A percentile compares a stretch with the other conserved stretches of the same genome.
Evolutionary conservation across 2,113 vertebrate genomes (phyloP).

Genomic region (Stegostoma tigrinum): DNA sequence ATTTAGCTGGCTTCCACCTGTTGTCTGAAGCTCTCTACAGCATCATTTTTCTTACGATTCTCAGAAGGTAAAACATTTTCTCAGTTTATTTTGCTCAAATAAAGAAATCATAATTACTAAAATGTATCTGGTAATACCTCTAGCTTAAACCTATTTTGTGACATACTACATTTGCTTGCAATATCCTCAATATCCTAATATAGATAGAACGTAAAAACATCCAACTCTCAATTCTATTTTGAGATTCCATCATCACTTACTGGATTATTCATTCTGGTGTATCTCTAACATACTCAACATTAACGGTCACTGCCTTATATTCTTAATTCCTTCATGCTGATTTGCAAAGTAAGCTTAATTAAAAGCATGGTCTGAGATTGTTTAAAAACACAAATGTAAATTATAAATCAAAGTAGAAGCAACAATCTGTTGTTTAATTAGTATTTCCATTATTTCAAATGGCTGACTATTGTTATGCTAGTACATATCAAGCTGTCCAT

Average conservation of each 20-base stretch:
- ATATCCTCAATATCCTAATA: not conserved
- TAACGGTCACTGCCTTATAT: not conserved
- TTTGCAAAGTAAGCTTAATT: not conserved
- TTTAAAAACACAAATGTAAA: not conserved
- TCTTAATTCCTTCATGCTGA: not conserved
- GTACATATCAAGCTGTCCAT: no score
- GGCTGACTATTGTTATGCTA: not conserved
- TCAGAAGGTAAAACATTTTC: not conserved
- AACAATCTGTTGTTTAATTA: not conserved
- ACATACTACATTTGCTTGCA: not conserved
- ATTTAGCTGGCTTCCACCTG: not conserved
- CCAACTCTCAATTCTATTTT: not conserved
- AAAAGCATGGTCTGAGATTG: not conserved
- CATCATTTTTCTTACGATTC: not conserved
- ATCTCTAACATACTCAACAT: not conserved
- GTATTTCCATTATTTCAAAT: not conserved
- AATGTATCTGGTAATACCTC: not conserved
- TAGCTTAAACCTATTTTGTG: not conserved
- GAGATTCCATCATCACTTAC: not conserved
- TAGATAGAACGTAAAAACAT: not conserved
- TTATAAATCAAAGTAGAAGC: not conserved
- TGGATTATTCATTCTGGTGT: not conserved
- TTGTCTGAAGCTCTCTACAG: not conserved
- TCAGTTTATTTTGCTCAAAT: not conserved
- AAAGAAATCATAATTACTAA: not conserved